Evolutionary conservation across 2,113 vertebrate species (phyloP).

Genomic region (Cnemophilus loriae): DNA sequence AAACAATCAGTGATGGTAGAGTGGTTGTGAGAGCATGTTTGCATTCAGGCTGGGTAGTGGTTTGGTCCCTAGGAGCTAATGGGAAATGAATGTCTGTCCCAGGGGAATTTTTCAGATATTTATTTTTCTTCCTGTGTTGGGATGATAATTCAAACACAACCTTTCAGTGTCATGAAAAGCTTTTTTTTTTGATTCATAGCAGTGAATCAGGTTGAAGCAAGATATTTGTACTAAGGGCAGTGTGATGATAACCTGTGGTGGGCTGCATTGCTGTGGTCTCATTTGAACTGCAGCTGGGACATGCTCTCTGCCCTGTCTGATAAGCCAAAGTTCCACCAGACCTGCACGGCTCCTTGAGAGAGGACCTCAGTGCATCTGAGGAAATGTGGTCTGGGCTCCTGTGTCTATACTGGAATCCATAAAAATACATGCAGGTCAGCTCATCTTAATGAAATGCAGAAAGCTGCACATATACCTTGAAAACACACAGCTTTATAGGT

Average conservation of each 20-base stretch:
- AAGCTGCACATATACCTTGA: neutral
- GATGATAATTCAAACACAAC: neutral
- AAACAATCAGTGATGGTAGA: neutral
- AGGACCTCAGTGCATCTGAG: neutral
- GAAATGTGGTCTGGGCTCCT: neutral
- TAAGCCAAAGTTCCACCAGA: rapidly evolving
- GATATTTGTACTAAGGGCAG: neutral
- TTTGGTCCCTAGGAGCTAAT: neutral
- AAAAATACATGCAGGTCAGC: neutral
- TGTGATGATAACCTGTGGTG: neutral
- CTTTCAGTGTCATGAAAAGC: neutral
- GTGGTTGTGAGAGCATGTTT: neutral
- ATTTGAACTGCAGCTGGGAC: neutral
- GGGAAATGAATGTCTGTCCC: neutral
- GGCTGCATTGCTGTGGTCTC: neutral
- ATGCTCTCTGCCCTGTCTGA: neutral
- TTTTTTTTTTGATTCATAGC: neutral
- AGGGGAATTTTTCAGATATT: neutral
- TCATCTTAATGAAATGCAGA: neutral
- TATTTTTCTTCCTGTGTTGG: neutral
- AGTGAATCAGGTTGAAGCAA: neutral
- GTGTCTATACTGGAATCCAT: neutral
- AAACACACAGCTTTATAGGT: neutral
- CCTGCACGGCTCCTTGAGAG: neutral
- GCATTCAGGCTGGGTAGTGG: neutral